Base-by-base conservation (phyloP, 2,113 vertebrate genomes). In the Semnopithecus entellus region DNA sequence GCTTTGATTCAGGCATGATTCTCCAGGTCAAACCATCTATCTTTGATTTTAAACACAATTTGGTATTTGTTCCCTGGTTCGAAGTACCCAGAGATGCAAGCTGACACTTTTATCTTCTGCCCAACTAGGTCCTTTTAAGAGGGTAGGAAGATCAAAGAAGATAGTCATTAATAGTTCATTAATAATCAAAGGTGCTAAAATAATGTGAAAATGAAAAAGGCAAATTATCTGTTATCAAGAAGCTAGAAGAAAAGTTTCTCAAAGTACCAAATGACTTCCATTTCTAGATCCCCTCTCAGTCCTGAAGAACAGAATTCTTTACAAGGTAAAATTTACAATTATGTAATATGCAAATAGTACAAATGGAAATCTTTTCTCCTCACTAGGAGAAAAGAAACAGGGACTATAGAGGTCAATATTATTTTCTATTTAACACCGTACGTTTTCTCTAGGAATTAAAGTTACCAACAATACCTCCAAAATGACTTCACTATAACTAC, bases 381-480 rank as follows among this genome's bases (percentile, higher is more conserved):
- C 27, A 64, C 27, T 13, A 64, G 27, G 10, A n/a, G 23, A 90
- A 57, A 90, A 90, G 68, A 5, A 84, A 35, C 23, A 35, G 48
- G 13, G 76, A 45, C 52, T 76, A 57, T 14, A 78, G 18, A 68
- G 14, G 5, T 40, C 86, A 32, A 82, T 70, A 48, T 48, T 64
- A 25, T 14, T 84, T 82, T 93, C 88, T 38, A 88, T 72, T 88
- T 95, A 95, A 93, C 14, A 14, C 30, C 27, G 27, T 68, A 35
- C 80, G 40, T 88, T 95, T 89, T 89, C 90, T 88, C 38, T 78
- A 64, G 57, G 61, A 91, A 95, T 91, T 96, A 94, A 75, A 80
- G 68, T 83, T 88, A 84, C 35, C 61, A 91, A 78, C 11, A 68
- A 14, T 55, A 87, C 23, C n/a, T 83, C 32, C 83, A 93, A 95